Base-by-base conservation (phyloP, 92 coral and sea anemone species). In the Epizoanthus ramosus region DNA sequence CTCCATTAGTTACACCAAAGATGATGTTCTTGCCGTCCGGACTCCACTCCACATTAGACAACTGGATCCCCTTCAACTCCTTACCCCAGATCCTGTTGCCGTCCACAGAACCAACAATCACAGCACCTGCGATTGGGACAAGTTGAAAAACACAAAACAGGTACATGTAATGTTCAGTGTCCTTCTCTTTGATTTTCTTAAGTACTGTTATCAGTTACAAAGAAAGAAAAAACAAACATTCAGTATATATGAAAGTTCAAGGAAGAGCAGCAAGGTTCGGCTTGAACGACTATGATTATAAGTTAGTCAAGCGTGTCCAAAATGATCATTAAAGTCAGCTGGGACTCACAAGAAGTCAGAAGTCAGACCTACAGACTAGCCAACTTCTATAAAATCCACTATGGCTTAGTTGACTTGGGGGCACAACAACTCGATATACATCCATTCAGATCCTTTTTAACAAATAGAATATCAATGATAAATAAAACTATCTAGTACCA, bases 61-160 rank as follows among this genome's bases (percentile, higher is more conserved):
- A 93, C 84, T 95, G 98, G 15, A 95, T 75, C 8, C 92, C 92
- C 81, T 95, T 95, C 5, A 95, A 75, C 68, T 95, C 98, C 23
- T 93, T 95, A 71, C 98, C 98, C 98, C 98, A 95, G 63, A 95
- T 95, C 69, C 98, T 91, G 87, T 95, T 95, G 25, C 98, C 98
- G 85, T 93, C 98, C 5, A 95, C 98, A 28, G 98, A 95, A 0
- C 98, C 98, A 3, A 95, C 98, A 60, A 95, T 95, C 43, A 95
- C 96, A 79, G 98, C 98, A 88, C 98, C 98, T 95, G 57, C 10
- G 22, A 33, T 17, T 18, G 81, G 6, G 37, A 65, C 53, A 71
- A 8, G 1, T 33, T 24, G 25, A 15, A 43, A 12, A 64, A 21
- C 79, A 14, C 52, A 65, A 45, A 37, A 3, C 25, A 8, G 22